phyloP scores from a whole-genome alignment of 2,888 invertebrate species.

The Leucoma salicis region DNA sequence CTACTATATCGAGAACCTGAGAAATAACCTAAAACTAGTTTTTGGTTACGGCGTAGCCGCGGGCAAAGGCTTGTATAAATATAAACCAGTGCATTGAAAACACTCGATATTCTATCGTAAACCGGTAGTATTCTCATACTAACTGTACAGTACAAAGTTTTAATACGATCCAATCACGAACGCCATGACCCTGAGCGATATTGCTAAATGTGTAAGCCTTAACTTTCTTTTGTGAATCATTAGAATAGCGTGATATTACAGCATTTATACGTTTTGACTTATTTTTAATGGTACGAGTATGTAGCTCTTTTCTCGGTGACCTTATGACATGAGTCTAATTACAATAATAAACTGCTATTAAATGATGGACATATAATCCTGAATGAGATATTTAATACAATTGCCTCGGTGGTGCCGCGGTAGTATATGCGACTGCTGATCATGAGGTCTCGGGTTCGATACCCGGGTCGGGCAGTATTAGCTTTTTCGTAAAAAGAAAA shows the following conservation, averaged over 20 bases:
- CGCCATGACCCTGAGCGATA: slow-evolving; percentile 43
- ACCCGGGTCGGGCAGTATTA: no score
- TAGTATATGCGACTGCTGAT: no score
- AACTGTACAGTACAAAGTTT: slow-evolving; percentile 25
- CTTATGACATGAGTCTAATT: neutral
- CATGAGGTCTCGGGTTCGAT: no score
- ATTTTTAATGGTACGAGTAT: no score
- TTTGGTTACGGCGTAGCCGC: no score
- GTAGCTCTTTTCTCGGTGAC: neutral
- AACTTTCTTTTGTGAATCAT: slow-evolving; percentile 32
- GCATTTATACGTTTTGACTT: slow-evolving; percentile 12
- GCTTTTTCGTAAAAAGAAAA: no score
- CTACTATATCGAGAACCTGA: no score
- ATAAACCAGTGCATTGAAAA: neutral
- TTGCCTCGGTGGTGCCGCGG: no score
- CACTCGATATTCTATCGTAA: slow-evolving; percentile 10
- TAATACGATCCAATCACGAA: slow-evolving; percentile 50
- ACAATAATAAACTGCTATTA: neutral
- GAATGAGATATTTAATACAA: no score
- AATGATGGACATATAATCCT: neutral
- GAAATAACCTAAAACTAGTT: no score
- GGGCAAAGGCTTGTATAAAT: no score
- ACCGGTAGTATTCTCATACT: slow-evolving; percentile 21
- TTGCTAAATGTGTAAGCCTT: slow-evolving; percentile 30
- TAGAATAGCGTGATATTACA: slow-evolving; percentile 15